Evolutionary conservation across 1,140 invertebrate genomes (phyloP).

Genomic region (Hermetia illucens): DNA sequence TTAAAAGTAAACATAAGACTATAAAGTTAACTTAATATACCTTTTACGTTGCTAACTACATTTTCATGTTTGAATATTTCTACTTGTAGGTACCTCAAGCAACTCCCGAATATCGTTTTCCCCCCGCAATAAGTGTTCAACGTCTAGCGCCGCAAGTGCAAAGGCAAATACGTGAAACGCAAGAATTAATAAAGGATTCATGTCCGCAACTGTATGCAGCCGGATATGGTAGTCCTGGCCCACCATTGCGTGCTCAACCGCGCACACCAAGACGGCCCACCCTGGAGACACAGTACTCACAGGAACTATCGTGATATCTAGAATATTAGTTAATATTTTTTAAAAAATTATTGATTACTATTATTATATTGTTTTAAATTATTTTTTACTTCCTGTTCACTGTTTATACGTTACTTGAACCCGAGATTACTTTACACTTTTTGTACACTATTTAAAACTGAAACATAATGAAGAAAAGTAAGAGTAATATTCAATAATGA

Average conservation of each 20-base stretch:
- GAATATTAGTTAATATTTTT: slow-evolving; percentile 24
- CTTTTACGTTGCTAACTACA: too few species aligned
- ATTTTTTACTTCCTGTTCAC: too few species aligned
- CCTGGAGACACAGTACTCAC: slow-evolving; percentile 32
- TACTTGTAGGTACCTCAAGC: slow-evolving; percentile 6
- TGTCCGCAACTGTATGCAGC: slow-evolving; percentile 30
- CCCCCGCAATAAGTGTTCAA: slow-evolving; percentile 28
- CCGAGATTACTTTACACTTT: too few species aligned
- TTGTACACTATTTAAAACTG: too few species aligned
- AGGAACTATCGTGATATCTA: slow-evolving; percentile 33
- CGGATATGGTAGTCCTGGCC: slow-evolving; percentile 28
- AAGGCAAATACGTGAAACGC: slow-evolving; percentile 28
- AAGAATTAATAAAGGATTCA: slow-evolving; percentile 32
- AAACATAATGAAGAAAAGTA: too few species aligned
- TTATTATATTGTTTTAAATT: too few species aligned
- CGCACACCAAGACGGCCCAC: slow-evolving; percentile 29
- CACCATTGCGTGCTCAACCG: slow-evolving; percentile 27
- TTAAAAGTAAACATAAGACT: too few species aligned
- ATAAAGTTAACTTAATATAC: too few species aligned
- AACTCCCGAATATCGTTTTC: slow-evolving; percentile 27
- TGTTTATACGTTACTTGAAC: too few species aligned
- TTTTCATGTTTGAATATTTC: neutral
- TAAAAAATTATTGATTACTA: too few species aligned
- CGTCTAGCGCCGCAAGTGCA: slow-evolving; percentile 28
- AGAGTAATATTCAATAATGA: too few species aligned